These are phyloP conservation scores for Oreochromis aureus DNA, from an alignment of 2,113 vertebrate genomes.

Conservation along the genomic window DNA sequence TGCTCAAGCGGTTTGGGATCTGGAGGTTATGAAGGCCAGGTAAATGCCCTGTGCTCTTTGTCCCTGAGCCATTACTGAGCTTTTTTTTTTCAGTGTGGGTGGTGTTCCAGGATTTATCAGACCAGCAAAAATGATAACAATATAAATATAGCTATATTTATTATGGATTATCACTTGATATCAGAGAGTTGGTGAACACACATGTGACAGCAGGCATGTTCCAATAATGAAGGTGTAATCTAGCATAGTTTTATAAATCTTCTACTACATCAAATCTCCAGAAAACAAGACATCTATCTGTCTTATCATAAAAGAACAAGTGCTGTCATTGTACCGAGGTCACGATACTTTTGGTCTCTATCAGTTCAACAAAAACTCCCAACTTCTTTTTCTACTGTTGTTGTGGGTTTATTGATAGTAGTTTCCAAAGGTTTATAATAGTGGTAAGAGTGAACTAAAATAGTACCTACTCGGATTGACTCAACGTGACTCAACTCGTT, in stretches of 20 bases:
- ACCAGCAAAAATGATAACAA: neutral
- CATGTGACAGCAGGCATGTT: neutral
- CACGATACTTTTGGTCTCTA: neutral
- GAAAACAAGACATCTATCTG: neutral
- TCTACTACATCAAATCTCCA: neutral
- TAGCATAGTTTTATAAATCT: neutral
- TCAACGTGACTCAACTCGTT: neutral
- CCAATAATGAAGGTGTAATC: neutral
- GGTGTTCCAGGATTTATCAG: neutral
- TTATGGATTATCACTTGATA: neutral
- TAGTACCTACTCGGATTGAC: neutral
- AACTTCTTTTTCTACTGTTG: neutral
- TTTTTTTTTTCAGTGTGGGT: neutral
- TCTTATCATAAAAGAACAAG: neutral
- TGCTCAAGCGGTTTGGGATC: neutral
- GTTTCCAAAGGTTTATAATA: neutral
- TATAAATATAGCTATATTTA: neutral
- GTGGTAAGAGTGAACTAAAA: neutral
- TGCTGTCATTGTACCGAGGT: neutral
- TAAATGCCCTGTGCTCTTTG: neutral
- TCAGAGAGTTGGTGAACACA: neutral
- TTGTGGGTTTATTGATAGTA: neutral
- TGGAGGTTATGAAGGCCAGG: neutral
- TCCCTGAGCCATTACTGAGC: neutral
- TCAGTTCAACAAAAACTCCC: neutral